Conservation (phyloP, 2,113 vertebrate species). For the Neotoma lepida region DNA sequence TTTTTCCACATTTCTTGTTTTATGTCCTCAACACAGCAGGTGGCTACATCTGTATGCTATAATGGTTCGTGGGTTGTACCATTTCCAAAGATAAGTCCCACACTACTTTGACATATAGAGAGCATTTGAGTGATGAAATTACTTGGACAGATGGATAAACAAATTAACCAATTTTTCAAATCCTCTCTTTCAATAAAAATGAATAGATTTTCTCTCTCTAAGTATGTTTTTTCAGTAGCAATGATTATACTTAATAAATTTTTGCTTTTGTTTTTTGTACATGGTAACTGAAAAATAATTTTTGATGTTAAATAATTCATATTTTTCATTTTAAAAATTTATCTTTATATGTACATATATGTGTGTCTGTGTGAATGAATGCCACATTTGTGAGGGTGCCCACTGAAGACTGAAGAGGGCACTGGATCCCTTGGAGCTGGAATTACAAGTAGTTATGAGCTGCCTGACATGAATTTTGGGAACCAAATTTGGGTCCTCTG, state of each 20-base stretch:
- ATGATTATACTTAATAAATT: background rate
- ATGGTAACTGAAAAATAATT: conserved; percentile 20
- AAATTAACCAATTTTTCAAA: conserved; percentile 29
- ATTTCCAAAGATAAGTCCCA: background rate
- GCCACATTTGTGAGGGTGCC: background rate
- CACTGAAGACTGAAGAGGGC: background rate
- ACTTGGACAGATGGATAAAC: conserved; percentile 19
- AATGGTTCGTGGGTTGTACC: background rate
- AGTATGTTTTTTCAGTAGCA: background rate
- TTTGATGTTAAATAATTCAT: background rate
- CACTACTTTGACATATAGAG: background rate
- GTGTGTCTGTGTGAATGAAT: background rate
- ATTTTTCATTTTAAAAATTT: background rate
- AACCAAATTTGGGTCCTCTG: background rate
- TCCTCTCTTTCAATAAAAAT: conserved; percentile 31
- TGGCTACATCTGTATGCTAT: background rate
- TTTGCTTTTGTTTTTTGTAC: background rate
- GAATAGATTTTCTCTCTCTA: background rate
- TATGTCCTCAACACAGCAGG: background rate
- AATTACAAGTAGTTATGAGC: background rate
- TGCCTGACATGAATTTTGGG: background rate
- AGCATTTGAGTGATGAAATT: conserved; percentile 27
- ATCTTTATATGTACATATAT: background rate
- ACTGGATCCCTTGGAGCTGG: background rate
- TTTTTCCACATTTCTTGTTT: background rate